phyloP scores from a whole-genome alignment of 2,113 vertebrate genomes.

The Naja naja region DNA sequence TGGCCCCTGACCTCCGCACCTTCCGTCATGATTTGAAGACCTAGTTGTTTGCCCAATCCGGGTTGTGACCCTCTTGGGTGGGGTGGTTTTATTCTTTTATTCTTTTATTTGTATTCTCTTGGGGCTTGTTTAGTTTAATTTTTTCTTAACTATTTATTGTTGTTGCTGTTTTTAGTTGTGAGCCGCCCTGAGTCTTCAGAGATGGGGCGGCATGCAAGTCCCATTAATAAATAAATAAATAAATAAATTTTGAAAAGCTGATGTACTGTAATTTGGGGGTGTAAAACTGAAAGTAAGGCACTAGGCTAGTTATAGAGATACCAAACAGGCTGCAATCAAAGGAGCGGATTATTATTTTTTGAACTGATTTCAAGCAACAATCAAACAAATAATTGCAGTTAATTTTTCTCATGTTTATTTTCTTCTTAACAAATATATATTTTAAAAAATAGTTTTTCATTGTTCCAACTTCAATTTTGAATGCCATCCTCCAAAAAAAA shows the following conservation, averaged over 20 bases:
- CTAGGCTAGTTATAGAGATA: slow-evolving; percentile 25
- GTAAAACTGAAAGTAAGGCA: slow-evolving; percentile 36
- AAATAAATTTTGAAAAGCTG: slow-evolving; percentile 2
- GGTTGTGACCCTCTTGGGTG: too few relatives aligned
- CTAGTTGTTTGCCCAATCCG: too few relatives aligned
- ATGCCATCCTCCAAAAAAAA: neutral
- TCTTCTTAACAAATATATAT: slow-evolving; percentile 2
- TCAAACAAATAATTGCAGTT: slow-evolving; percentile 35
- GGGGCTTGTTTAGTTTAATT: too few relatives aligned
- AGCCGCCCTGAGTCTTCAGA: too few relatives aligned
- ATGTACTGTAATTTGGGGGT: slow-evolving; percentile 32
- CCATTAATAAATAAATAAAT: too few relatives aligned
- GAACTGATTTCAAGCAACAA: slow-evolving; percentile 44
- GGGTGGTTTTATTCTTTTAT: too few relatives aligned
- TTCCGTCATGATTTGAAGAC: too few relatives aligned
- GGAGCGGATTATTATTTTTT: slow-evolving; percentile 19
- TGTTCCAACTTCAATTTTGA: slow-evolving; percentile 30
- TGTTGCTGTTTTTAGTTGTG: too few relatives aligned
- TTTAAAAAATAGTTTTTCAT: neutral
- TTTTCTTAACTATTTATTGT: too few relatives aligned
- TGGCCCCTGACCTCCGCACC: too few relatives aligned
- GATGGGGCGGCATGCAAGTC: too few relatives aligned
- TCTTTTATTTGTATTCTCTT: too few relatives aligned
- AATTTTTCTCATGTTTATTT: slow-evolving; percentile 40
- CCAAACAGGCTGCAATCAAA: slow-evolving; percentile 30